A percentile compares a stretch with the other conserved stretches of the same genome.
Conservation (phyloP, 2,888 invertebrate genomes). For the Agriopis marginaria region DNA sequence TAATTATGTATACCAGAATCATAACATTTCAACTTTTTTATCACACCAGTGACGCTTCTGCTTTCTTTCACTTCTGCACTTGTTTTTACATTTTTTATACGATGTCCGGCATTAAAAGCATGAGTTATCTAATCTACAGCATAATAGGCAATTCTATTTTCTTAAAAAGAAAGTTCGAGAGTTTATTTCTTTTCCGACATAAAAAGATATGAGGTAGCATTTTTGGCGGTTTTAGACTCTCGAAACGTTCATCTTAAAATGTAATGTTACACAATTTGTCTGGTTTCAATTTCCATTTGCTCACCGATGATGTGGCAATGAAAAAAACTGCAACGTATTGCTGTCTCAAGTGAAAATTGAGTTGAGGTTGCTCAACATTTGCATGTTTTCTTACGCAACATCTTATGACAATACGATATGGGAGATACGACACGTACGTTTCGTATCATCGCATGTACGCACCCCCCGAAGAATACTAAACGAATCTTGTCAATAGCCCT, state of each 20-base stretch:
- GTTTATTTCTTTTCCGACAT: slow-evolving; percentile 29
- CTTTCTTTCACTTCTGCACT: slow-evolving; percentile 45
- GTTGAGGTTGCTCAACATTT: slow-evolving; percentile 13
- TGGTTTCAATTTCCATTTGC: slow-evolving; percentile 1
- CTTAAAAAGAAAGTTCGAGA: slow-evolving; percentile 37
- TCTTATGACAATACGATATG: slow-evolving; percentile 43
- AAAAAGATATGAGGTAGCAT: slow-evolving; percentile 38
- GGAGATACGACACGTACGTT: slow-evolving; percentile 48
- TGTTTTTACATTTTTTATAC: slow-evolving; percentile 47
- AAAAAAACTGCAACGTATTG: slow-evolving; percentile 2
- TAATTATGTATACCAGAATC: slow-evolving; percentile 68
- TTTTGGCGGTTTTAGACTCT: slow-evolving; percentile 26
- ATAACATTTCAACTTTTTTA: slow-evolving; percentile 57
- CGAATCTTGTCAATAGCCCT: slow-evolving; percentile 40
- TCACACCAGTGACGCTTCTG: slow-evolving; percentile 38
- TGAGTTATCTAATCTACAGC: slow-evolving; percentile 42
- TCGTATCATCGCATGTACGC: slow-evolving; percentile 26
- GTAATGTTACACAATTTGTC: slow-evolving; percentile 1
- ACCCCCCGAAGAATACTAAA: slow-evolving; percentile 52
- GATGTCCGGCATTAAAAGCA: slow-evolving; percentile 38
- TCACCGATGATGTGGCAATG: neutral
- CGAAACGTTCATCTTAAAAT: neutral
- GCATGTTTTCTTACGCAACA: slow-evolving; percentile 31
- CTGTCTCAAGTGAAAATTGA: neutral
- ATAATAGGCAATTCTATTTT: slow-evolving; percentile 34